A percentile compares a stretch with the other conserved stretches of the same genome.
Conservation (phyloP, 2,113 vertebrate genomes). For the Chaetops frenatus region DNA sequence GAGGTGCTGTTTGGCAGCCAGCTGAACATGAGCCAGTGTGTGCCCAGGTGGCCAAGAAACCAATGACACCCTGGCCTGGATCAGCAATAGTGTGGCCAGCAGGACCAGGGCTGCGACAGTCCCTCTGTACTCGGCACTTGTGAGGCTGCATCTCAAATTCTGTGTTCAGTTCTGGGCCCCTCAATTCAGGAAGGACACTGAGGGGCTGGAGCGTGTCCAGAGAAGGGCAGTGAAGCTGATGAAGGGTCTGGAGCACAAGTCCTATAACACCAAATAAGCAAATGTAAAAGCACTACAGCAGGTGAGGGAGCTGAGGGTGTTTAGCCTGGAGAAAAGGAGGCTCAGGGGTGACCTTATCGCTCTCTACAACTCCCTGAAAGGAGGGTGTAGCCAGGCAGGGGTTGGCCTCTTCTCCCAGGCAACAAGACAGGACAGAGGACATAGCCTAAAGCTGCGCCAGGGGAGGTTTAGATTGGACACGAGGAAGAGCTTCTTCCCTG, state of each 20-base stretch:
- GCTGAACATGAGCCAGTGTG: background rate
- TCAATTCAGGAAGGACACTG: background rate
- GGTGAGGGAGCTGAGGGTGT: background rate
- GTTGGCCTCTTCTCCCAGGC: rapidly evolving
- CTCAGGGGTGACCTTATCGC: background rate
- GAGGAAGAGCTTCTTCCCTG: background rate
- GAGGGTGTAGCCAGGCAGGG: background rate
- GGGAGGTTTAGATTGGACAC: background rate
- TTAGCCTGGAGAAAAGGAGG: background rate
- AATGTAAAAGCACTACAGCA: too few species aligned
- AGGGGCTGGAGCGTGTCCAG: rapidly evolving
- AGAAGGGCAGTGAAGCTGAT: rapidly evolving
- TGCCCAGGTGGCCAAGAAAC: background rate
- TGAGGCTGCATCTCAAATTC: rapidly evolving
- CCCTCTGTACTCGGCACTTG: rapidly evolving
- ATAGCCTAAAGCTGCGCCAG: background rate
- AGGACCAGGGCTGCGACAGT: background rate
- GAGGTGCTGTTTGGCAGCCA: background rate
- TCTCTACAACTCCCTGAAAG: background rate
- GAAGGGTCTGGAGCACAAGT: background rate
- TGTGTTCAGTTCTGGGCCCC: rapidly evolving
- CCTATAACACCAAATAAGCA: too few species aligned
- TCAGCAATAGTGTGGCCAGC: background rate
- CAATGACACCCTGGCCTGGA: background rate
- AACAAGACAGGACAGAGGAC: rapidly evolving